Conservation (phyloP, 2,797 vertebrate genomes). For the Nyctibius grandis region DNA sequence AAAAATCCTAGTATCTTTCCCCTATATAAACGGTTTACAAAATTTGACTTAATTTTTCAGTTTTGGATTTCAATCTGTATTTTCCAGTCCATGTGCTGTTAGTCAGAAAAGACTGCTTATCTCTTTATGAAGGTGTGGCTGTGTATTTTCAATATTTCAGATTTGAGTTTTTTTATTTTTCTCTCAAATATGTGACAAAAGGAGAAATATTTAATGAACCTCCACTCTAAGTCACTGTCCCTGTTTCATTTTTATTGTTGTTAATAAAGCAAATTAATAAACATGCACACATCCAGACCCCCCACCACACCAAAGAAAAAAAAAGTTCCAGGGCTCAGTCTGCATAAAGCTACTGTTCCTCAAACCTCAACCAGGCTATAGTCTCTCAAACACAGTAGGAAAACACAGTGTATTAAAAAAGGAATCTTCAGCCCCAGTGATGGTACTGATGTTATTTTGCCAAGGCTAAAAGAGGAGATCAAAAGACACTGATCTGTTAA, state of each 20-base stretch:
- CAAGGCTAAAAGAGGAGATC: background rate
- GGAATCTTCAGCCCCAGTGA: background rate
- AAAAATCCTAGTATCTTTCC: background rate
- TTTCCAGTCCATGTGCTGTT: background rate
- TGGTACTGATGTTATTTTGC: background rate
- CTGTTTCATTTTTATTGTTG: background rate
- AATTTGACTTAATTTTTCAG: background rate
- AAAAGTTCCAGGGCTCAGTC: background rate
- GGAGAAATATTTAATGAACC: background rate
- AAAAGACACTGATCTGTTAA: background rate
- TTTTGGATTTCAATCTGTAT: background rate
- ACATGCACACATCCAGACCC: rapidly evolving
- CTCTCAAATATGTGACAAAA: background rate
- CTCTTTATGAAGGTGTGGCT: background rate
- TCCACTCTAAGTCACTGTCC: too few relatives aligned
- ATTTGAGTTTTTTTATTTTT: background rate
- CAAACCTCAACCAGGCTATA: background rate
- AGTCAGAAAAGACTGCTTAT: background rate
- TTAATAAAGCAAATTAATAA: background rate
- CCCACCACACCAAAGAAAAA: background rate
- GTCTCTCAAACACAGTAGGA: background rate
- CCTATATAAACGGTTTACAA: background rate
- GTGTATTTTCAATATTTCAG: background rate
- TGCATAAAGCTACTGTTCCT: background rate
- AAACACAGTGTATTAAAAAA: background rate